Base-by-base conservation (phyloP, 2,888 invertebrate species). In the Pseudococcus longispinus region DNA sequence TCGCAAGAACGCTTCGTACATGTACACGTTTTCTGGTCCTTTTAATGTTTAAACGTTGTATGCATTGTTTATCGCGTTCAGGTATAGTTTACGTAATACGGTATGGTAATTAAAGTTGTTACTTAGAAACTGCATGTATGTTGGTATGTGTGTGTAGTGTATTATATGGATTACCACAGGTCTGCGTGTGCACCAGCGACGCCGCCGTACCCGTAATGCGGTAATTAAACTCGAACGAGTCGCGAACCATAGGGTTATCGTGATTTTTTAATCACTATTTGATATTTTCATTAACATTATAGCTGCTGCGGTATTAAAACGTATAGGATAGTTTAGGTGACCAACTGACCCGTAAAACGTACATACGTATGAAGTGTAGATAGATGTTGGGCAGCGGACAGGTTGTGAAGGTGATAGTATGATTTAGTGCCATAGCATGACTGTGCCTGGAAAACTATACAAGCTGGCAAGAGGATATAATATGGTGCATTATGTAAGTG, bases 91-190 rank as follows among this genome's bases (percentile, higher is more conserved):
- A 70, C 70, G 70, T 70, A 70, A 70, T 70, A 29, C 70, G 70
- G 70, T 70, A 70, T 70, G 70, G 70, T 70, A 70, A 70, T 70
- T 70, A 70, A 70, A 70, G 70, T 70, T 70, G 70, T 70, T 70
- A 70, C 70, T 70, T 70, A 70, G 70, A 70, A 70, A 70, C 1
- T 60, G 46, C 15, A 46, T 15, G 44, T 51, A n/a, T 51, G 23
- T 60, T 0, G 23, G 46, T 11, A 46, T 15, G 44, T 51, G 51
- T 51, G 23, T 60, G 60, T 60, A 11, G 1, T 20, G 60, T 70
- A 8, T 6, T 37, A 18, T 70, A 26, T 15, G 70, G 70, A 70
- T 70, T 70, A 70, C 70, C 29, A n/a, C n/a, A 29, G 18, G 70
- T 29, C 70, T 70, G 70, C 70, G 29, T 70, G 15, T 29, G 29